These are phyloP conservation scores for Tricholauxania praeusta DNA, from an alignment of 2,888 invertebrate species.

Conservation along the genomic window DNA sequence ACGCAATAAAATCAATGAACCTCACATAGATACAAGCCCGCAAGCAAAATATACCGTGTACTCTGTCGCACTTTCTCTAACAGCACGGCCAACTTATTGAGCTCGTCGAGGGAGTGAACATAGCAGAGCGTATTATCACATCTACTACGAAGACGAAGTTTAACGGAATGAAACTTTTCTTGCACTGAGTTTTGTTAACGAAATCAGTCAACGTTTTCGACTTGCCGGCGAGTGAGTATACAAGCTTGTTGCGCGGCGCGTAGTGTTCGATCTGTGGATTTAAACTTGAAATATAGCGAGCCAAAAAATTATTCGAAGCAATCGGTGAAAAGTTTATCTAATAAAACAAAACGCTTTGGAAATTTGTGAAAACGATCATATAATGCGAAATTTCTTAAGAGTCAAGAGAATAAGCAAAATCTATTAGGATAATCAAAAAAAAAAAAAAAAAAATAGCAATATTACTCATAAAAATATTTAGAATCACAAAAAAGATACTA, in stretches of 20 bases:
- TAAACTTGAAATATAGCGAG: neutral
- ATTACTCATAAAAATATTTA: neutral
- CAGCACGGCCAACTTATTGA: constrained; percentile 46
- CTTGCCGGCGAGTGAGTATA: constrained; percentile 64
- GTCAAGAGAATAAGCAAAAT: neutral
- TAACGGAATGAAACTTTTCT: constrained; percentile 56
- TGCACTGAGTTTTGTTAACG: constrained; percentile 59
- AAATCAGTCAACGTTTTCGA: constrained; percentile 64
- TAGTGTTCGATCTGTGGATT: constrained; percentile 5
- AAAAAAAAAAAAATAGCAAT: neutral
- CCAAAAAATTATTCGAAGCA: too few relatives aligned
- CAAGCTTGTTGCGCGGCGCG: constrained; percentile 44
- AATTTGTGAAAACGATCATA: constrained; percentile 10
- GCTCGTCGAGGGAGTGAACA: constrained; percentile 41
- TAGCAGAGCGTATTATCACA: constrained; percentile 32
- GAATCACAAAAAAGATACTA: constrained; percentile 17
- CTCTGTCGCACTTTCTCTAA: constrained; percentile 32
- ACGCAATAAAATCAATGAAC: constrained; percentile 23
- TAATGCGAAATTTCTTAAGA: constrained; percentile 7
- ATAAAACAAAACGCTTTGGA: too few relatives aligned
- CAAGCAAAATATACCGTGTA: constrained; percentile 23
- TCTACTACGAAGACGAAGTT: neutral
- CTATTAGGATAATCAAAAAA: constrained; percentile 6
- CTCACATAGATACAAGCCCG: constrained; percentile 32
- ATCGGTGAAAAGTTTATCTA: too few relatives aligned